phyloP scores from a whole-genome alignment of 2,113 vertebrate species.

The Hemiprocne comata region DNA sequence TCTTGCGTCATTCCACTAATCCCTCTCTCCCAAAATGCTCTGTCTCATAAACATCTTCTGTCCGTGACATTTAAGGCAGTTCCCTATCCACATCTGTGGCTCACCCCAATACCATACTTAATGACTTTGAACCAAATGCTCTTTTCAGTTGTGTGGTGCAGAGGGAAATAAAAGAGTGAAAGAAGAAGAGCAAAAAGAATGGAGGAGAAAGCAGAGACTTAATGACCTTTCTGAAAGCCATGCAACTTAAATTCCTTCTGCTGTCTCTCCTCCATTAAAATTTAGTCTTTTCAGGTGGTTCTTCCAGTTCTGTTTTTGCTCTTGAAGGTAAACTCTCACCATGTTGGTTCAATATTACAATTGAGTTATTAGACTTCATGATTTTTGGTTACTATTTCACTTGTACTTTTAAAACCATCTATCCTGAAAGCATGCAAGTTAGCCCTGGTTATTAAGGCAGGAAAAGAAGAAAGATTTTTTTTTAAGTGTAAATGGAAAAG shows the following conservation, averaged over 20 bases:
- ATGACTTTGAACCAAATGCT: constrained; percentile 57
- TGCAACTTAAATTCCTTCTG: not conserved
- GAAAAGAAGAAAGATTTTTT: not conserved
- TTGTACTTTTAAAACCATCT: not conserved
- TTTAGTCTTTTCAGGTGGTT: not conserved
- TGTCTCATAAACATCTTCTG: constrained; percentile 57
- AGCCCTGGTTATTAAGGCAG: not conserved
- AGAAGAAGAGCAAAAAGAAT: not conserved
- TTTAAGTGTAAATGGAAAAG: not conserved
- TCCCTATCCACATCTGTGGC: constrained; percentile 42
- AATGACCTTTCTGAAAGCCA: constrained; percentile 18
- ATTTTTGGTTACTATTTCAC: not conserved
- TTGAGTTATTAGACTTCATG: not conserved
- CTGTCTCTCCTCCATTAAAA: not conserved
- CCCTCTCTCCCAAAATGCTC: constrained; percentile 43
- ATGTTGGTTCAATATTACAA: not conserved
- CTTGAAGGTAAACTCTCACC: not conserved
- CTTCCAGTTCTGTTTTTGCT: not conserved
- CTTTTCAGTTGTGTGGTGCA: constrained; percentile 30
- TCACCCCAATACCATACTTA: constrained; percentile 50
- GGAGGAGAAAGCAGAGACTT: not conserved
- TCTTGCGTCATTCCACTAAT: constrained; percentile 50
- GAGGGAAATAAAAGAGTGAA: constrained; percentile 56
- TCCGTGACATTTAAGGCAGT: constrained; percentile 61
- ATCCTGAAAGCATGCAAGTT: not conserved